Evolutionary conservation across 1,140 invertebrate species (phyloP), one percentile per base, ranked within the genome.

Genomic region (Drosophila repletoides): DNA sequence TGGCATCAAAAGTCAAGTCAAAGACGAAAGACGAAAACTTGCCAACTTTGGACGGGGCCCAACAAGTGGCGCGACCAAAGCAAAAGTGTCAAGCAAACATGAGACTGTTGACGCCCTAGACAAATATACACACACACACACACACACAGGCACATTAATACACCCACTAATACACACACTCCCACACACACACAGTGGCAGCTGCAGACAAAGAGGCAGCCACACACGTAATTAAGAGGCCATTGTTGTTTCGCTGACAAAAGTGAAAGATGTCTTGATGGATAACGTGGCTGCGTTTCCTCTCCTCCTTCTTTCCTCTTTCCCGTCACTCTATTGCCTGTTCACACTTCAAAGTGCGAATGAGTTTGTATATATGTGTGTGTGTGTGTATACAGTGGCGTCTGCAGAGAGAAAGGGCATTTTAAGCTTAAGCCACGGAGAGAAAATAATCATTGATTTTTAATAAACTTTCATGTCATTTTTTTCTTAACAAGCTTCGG

Each of bases 191-290:
- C 6, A 60, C 28, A 15, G 3, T 5, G 28, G 24, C 7, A 48
- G 21, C 36, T 22, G 12, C 38, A 65, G 53, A 59, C 34, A 55
- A 69, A 65, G 63, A n/a, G 21, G 17, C 46, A 45, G 29, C 17
- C 58, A 63, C 64, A 84, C 66, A 77, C 76, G 87, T 89, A 89
- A 89, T 89, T 89, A 89, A 89, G 87, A 89, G 87, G 81, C 87
- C 81, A 89, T 89, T 89, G 87, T 89, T 89, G 81, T 88, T 87
- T 76, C 83, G 87, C 87, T 89, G 87, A 89, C 87, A 89, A 89
- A 89, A 89, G 87, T 89, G 77, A 89, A 89, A 89, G 87, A 89
- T 87, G 63, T 59, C 75, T 76, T 89, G 81, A 89, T 77, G 83
- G 87, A 89, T 89, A 89, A 84, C 74, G 61, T 55, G 58, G 26